Base-by-base conservation (phyloP, 2,113 vertebrate species). In the Elaphurus davidianus region DNA sequence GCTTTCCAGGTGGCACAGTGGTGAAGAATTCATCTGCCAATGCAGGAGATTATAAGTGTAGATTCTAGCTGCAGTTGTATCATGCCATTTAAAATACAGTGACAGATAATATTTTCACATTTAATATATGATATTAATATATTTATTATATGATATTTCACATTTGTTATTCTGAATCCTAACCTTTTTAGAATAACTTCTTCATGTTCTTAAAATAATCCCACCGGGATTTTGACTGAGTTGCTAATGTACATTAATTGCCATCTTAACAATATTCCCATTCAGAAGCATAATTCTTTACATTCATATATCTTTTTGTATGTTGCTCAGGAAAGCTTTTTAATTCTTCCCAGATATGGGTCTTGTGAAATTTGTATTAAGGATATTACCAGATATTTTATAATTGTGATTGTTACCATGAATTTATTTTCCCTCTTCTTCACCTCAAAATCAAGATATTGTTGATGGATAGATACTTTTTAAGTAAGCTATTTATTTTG, bases 261-360 rank as follows among this genome's bases (percentile, higher is more conserved):
- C 36, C 33, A 54, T 87, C 33, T 95, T 87, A 67, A 78, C 3
- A 86, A 79, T 87, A 90, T 86, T 92, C 11, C 60, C 62, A 45
- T 95, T 97, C 33, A 87, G 79, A 95, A 95, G 62, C 57, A 96
- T 81, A 85, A 90, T 81, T 87, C 33, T 33, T 59, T 13, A 88
- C 13, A 55, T 93, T 59, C 81, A 62, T 64, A 57, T 90, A 23
- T 95, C 27, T 85, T 87, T 28, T 85, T 96, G 2, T 76, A 67
- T 96, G 21, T 81, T 87, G 10, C 74, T 92, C 19, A 92, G 17
- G 27, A 60, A 90, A 94, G 4, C 76, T 95, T 67, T 60, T 3
- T 86, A 90, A 91, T 91, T 95, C 62, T 16, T 83, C 81, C n/a
- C 43, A 93, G 28, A 78, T 17, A 86, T 43, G 10, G 9, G 12